A percentile compares a stretch with the other conserved stretches of the same genome.
These are phyloP conservation scores for Dinoponera quadriceps DNA, from an alignment of 1,140 invertebrate species.

Conservation along the genomic window DNA sequence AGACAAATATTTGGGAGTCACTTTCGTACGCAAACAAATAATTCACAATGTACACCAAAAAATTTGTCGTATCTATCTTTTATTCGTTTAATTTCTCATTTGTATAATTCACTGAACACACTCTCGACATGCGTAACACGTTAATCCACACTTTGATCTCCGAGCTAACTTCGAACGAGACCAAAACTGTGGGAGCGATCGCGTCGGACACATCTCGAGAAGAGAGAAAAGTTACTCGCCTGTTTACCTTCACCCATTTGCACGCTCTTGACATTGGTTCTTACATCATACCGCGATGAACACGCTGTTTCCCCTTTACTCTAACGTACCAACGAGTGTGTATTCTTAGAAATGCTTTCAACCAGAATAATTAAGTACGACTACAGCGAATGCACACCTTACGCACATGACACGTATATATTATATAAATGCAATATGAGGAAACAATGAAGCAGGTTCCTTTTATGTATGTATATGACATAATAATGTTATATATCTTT, in stretches of 20 bases:
- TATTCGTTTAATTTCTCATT: too few relatives aligned
- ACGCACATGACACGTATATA: neutral
- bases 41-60: conserved; percentile 7
- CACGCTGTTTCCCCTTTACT: neutral
- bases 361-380: conserved; percentile 12
- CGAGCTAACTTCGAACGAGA: conserved; percentile 5
- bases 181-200: conserved; percentile 33
- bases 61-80: too few relatives aligned
- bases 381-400: neutral
- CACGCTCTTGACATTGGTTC: conserved; percentile 80
- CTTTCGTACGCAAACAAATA: conserved; percentile 1
- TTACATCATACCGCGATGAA: conserved; percentile 14
- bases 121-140: neutral
- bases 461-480: too few relatives aligned
- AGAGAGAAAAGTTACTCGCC: conserved; percentile 77
- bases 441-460: too few relatives aligned
- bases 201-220: conserved; percentile 36
- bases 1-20: conserved; percentile 13
- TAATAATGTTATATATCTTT: conserved; percentile 4
- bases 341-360: neutral
- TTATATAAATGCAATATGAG: too few relatives aligned
- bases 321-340: neutral
- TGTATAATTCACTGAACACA: neutral
- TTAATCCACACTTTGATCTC: conserved; percentile 39
- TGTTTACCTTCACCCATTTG: conserved; percentile 83